Evolutionary conservation across 2,888 invertebrate species (phyloP).

Genomic region (Rhorus exstirpatorius): DNA sequence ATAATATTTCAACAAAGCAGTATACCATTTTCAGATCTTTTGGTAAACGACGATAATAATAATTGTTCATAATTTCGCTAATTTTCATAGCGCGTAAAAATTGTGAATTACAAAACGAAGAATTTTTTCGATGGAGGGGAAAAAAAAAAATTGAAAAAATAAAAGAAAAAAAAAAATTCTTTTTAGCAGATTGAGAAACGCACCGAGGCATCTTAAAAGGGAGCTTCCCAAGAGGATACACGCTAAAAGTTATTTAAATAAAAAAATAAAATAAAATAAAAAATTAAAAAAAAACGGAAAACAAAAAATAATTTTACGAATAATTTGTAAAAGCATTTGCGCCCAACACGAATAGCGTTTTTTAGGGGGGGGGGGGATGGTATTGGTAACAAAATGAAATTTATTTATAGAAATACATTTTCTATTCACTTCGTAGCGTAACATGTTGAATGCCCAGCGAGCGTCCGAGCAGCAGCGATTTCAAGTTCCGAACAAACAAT

Average conservation of each 20-base stretch:
- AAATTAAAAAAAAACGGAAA: constrained; percentile 26
- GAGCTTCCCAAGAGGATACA: constrained; percentile 72
- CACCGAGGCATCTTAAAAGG: constrained; percentile 70
- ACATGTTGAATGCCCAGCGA: constrained; percentile 75
- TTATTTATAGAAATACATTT: constrained; percentile 83
- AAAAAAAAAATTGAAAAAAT: constrained; percentile 38
- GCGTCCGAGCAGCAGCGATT: constrained; percentile 73
- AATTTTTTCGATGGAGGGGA: constrained; percentile 34
- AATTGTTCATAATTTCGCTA: constrained; percentile 55
- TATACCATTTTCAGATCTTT: constrained; percentile 64
- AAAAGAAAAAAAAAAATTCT: constrained; percentile 28
- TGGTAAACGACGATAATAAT: constrained; percentile 61
- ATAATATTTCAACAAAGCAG: constrained; percentile 70
- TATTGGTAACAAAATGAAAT: constrained; percentile 81
- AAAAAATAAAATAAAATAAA: constrained; percentile 45
- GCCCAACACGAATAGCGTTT: constrained; percentile 71
- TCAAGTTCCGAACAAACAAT: constrained; percentile 75
- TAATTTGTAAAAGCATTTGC: constrained; percentile 56
- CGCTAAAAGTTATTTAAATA: constrained; percentile 27
- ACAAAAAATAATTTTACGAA: constrained; percentile 15
- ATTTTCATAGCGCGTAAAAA: constrained; percentile 43
- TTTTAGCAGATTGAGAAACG: constrained; percentile 41
- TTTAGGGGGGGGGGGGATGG: no score
- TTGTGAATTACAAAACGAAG: constrained; percentile 23
- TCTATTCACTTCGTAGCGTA: constrained; percentile 78